Percentiles rank a stretch among this genome's conserved stretches.
Evolutionary conservation across 1,140 invertebrate species (phyloP).

Genomic region (Drosophila sturtevanti): DNA sequence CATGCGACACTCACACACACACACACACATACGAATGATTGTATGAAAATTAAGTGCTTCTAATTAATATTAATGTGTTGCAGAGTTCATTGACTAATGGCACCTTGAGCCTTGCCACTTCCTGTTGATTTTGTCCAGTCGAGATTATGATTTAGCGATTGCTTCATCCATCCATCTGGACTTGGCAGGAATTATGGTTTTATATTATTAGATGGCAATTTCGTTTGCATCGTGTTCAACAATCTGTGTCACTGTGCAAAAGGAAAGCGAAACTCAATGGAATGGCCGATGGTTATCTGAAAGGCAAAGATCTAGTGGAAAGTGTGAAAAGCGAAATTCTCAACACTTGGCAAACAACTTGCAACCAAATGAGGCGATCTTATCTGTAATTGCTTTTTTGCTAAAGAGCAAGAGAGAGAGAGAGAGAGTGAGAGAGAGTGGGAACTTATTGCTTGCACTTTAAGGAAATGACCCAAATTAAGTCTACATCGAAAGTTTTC

Average conservation of each 20-base stretch:
- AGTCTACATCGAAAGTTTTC: slow-evolving; percentile 59
- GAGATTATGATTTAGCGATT: not conserved
- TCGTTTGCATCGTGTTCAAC: slow-evolving; percentile 56
- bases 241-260: slow-evolving; percentile 74
- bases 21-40: too few species aligned
- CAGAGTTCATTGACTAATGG: slow-evolving; percentile 46
- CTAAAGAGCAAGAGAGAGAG: slow-evolving; percentile 23
- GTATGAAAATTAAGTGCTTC: slow-evolving; percentile 3
- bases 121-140: slow-evolving; percentile 43
- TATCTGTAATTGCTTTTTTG: slow-evolving; percentile 78
- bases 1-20: not conserved
- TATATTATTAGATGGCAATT: slow-evolving; percentile 26
- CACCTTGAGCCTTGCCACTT: slow-evolving; percentile 55
- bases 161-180: not conserved
- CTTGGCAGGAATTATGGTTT: not conserved
- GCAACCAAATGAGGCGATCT: slow-evolving; percentile 67
- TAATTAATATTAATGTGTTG: slow-evolving; percentile 59
- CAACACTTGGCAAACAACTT: slow-evolving; percentile 64
- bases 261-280: slow-evolving; percentile 72
- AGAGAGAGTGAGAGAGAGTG: not conserved
- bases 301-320: slow-evolving; percentile 31
- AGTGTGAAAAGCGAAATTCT: slow-evolving; percentile 77
- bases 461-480: slow-evolving; percentile 80
- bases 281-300: slow-evolving; percentile 49
- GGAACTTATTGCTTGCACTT: slow-evolving; percentile 47